Base-by-base conservation (phyloP, 2,888 invertebrate genomes). In the Itoplectis maculator region DNA sequence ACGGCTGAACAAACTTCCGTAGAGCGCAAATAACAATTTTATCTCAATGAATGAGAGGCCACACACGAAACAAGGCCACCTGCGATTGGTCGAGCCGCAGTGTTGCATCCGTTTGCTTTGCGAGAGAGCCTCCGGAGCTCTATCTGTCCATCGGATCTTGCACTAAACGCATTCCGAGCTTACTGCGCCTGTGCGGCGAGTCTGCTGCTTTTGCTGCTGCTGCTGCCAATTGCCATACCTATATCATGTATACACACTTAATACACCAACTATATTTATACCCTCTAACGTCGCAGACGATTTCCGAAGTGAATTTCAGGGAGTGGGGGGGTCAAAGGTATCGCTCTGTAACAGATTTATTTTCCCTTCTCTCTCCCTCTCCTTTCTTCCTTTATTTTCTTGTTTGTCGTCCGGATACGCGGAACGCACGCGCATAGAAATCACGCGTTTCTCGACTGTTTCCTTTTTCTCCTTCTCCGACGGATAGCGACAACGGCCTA, bases 271-370 rank as follows among this genome's bases (percentile, higher is more conserved):
- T 54, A 69, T 78, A 78, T 69, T 56, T 69, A 77, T 74, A 74
- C 40, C 40, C 63, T 40, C 63, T 45, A 63, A 68, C 59, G 68
- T 73, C 73, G 78, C 49, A 54, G 29, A 61, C 66, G 77, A 78
- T 74, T 81, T 65, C 75, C 76, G 65, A 47, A 56, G 9, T 15
- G 42, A 35, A n/a, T n/a, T n/a, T n/a, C 61, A 5, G 47, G 37
- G 54, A 18, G 18, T 18, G 29, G 20, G 54, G 18, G 69, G 42
- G 13, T 29, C 4, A 20, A 54, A 23, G 3, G 11, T 7, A 45
- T 54, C 18, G 18, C 29, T 37, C 11, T 18, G 35, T 15, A 56
- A 23, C 11, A 56, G 29, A 15, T 18, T 18, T 23, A 13, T 42
- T 13, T 42, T 42, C 42, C n/a, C 42, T 42, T 42, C 42, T 42